Evolutionary conservation across 2,888 invertebrate species (phyloP).

Genomic region (Ypsolopha scabrella): DNA sequence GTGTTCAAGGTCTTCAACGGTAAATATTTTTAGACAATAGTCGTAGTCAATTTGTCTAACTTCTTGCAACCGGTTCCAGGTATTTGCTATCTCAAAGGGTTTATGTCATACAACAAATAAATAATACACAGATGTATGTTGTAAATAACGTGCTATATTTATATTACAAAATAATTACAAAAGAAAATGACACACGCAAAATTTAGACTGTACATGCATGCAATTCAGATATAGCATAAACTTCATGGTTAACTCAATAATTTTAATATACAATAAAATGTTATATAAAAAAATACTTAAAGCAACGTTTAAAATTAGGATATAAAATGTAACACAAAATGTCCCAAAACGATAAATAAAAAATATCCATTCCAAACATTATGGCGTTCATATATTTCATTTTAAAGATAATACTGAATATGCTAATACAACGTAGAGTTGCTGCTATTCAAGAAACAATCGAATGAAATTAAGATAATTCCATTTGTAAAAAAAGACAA

Average conservation of each 20-base stretch:
- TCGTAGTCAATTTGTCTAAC: background rate
- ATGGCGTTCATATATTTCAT: constrained; percentile 49
- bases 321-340: constrained; percentile 39
- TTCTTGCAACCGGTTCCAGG: no score
- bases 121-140: constrained; percentile 19
- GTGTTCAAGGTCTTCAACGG: no score
- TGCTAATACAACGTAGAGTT: constrained; percentile 64
- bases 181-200: constrained; percentile 60
- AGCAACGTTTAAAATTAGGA: constrained; percentile 37
- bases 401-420: constrained; percentile 62
- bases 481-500: background rate
- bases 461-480: background rate
- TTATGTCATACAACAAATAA: background rate
- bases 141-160: constrained; percentile 71
- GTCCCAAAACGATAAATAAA: constrained; percentile 17
- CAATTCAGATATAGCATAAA: constrained; percentile 47
- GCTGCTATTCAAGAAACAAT: constrained; percentile 32
- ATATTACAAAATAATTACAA: constrained; percentile 69
- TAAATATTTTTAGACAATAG: background rate
- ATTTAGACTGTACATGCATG: constrained; percentile 64
- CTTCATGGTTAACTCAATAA: constrained; percentile 40
- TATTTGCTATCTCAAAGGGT: background rate
- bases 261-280: constrained; percentile 49
- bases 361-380: constrained; percentile 61
- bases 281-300: constrained; percentile 39